Evolutionary conservation across 2,888 invertebrate species (phyloP), one percentile per base, ranked within the genome.

Genomic region (Tromatobia lineatoria): DNA sequence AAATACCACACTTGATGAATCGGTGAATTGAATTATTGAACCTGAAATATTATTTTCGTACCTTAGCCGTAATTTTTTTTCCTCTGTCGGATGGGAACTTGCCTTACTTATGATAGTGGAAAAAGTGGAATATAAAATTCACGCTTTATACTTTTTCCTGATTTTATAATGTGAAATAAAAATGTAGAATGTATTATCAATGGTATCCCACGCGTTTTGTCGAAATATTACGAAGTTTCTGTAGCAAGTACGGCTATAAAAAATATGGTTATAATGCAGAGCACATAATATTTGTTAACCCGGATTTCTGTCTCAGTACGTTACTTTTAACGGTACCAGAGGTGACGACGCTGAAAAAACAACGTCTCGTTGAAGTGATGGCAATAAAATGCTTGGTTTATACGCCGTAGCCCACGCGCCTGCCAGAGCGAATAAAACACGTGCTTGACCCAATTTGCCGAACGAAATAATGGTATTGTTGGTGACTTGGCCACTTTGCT

Each of bases 391-490:
- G 15, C 57, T 6, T 4, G 57, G 25, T 59, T 13, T 15, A 4
- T 59, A 59, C 13, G 1, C n/a, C 13, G 8, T 45, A 45, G 34
- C 34, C 34, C n/a, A 50, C 47, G 47, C n/a, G 47, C 18, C 13
- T 13, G 23, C 25, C 61, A 15, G 34, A 61, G n/a, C n/a, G 42
- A 38, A 3, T 38, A 64, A 64, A 38, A 38, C 18, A 64, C 18
- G 20, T 18, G 61, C 61, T 64, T 64, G 61, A 64, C 61, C 61
- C 38, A 64, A 64, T 64, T 64, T 64, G 2, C 38, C 1, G 15
- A 61, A 38, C 34, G 38, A 61, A 61, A 61, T 29, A 61, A 38
- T 23, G 18, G 34, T 38, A 59, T 59, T 29, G 61, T 34, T n/a
- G 18, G n/a, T 29, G 34, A 10, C 18, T 20, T 20, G 18, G 38